Evolutionary conservation across 2,888 invertebrate species (phyloP).

Genomic region (Pharmacophagus antenor): DNA sequence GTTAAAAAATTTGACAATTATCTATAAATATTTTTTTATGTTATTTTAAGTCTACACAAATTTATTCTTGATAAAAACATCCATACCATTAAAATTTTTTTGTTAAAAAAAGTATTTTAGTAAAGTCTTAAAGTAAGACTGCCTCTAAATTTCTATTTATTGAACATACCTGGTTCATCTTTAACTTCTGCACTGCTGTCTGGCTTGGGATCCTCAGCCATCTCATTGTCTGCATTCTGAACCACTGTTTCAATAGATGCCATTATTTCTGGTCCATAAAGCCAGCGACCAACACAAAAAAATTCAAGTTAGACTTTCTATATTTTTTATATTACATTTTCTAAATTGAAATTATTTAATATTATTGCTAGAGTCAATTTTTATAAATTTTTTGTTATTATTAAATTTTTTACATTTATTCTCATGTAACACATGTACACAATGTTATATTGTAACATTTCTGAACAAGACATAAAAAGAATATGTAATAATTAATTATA

Average conservation of each 20-base stretch:
- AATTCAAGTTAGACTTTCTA: slow-evolving; percentile 58
- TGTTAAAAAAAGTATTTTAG: too few species aligned
- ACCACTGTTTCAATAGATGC: slow-evolving; percentile 93
- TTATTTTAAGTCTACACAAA: too few species aligned
- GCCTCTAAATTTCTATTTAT: background rate
- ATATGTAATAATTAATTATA: too few species aligned
- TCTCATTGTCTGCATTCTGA: slow-evolving; percentile 85
- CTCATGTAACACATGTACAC: too few species aligned
- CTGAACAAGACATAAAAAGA: too few species aligned
- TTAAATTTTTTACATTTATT: too few species aligned
- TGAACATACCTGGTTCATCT: slow-evolving; percentile 81
- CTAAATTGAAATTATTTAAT: background rate
- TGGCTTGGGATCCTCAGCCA: slow-evolving; percentile 83
- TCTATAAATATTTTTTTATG: too few species aligned
- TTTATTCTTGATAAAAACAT: too few species aligned
- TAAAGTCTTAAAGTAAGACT: too few species aligned
- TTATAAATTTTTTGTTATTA: too few species aligned
- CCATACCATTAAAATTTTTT: too few species aligned
- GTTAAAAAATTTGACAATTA: background rate
- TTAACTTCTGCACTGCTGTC: slow-evolving; percentile 85
- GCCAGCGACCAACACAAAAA: slow-evolving; percentile 74
- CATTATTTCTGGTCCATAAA: slow-evolving; percentile 85
- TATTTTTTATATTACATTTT: background rate
- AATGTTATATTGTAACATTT: too few species aligned
- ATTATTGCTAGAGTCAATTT: background rate